Evolutionary conservation across 2,113 vertebrate species (phyloP), one percentile per base, ranked within the genome.

Genomic region (Dromiciops gliroides): DNA sequence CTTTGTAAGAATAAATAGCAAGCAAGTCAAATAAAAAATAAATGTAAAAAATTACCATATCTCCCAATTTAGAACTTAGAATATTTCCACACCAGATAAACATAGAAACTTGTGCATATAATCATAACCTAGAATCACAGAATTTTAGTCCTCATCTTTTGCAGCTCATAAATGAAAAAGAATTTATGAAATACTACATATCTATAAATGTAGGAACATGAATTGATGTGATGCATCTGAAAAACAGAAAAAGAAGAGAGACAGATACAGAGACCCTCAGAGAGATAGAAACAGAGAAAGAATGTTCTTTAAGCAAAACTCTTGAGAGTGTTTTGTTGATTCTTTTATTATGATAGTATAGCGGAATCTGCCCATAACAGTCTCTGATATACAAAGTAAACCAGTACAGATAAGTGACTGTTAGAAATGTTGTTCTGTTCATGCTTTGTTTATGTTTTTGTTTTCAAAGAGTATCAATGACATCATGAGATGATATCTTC

Each of bases 11-110:
- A 91, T 92, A 75, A 92, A 26, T 11, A 60, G 1, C 26, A 6
- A 14, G 8, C 1, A 10, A 0, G 1, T 0, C 4, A 51, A 16
- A 4, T 26, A 2, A 28, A 25, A 94, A 28, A 52, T 60, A 12
- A n/a, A 0, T 0, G 0, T 37, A 11, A 49, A 50, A 24, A 48
- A 47, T 7, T 7, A 37, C 37, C 8, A 23, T 25, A 5, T 0
- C 2, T n/a, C 1, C 2, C 22, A 1, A 28, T 8, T 48, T 19
- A 28, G 48, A 50, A 90, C 0, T 7, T 16, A 60, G 44, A 19
- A 75, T 75, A 37, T n/a, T 75, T 75, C 16, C 37, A 7, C 16
- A 75, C 1, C 37, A 75, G 56, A 37, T 67, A 67, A 67, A 60
- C 28, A 56, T 11, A 53, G 1, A 60, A 9, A 60, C 14, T 2